Conservation (phyloP, 64 coral and sea anemone genomes). For the Cladopsammia gracilis region DNA sequence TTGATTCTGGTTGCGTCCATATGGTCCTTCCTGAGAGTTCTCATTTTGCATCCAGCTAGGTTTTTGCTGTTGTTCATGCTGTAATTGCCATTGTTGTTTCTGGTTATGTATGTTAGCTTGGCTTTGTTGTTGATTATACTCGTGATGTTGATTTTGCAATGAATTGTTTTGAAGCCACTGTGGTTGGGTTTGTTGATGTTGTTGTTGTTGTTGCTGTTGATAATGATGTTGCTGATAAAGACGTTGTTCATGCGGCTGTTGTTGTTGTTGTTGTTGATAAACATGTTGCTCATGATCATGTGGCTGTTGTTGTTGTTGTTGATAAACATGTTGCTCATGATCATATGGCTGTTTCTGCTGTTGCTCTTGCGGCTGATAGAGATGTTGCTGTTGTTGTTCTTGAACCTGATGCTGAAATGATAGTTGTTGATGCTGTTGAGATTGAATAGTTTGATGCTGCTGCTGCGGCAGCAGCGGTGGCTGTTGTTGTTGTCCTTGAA, state of each 20-base stretch:
- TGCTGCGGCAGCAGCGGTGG: background rate
- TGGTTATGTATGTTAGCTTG: conserved; percentile 30
- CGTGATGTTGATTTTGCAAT: background rate
- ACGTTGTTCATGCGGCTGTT: background rate
- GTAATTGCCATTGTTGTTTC: background rate
- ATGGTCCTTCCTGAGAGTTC: background rate
- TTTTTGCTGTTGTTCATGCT: conserved; percentile 13
- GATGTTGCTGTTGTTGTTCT: conserved; percentile 28
- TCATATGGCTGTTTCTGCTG: background rate
- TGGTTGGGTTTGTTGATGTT: background rate
- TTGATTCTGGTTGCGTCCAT: background rate
- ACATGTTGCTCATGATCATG: background rate
- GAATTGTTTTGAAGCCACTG: conserved; percentile 10
- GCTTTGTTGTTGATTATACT: conserved; percentile 2
- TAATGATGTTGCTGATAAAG: background rate
- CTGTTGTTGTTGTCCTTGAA: conserved; percentile 17
- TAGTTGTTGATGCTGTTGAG: background rate
- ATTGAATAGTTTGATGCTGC: background rate
- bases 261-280: background rate
- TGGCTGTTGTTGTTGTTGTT: conserved; percentile 18
- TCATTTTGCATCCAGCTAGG: background rate
- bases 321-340: conserved; percentile 3
- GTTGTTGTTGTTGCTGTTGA: background rate
- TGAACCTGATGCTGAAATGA: conserved; percentile 12
- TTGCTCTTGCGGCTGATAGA: conserved; percentile 24